phyloP scores from a whole-genome alignment of 1,140 invertebrate species.

The Pseudomyrmex sp. region DNA sequence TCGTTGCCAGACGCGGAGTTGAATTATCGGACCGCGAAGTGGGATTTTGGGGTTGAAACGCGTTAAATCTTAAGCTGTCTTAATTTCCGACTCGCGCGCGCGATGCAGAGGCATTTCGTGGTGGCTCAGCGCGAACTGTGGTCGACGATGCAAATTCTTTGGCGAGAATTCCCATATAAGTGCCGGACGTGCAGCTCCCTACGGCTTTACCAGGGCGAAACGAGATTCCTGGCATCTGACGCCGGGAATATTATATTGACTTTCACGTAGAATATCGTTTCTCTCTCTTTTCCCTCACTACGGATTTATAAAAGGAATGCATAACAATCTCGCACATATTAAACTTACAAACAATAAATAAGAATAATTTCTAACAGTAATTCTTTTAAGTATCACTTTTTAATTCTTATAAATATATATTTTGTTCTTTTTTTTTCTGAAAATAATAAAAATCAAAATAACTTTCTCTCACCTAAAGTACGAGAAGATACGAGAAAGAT shows the following conservation, averaged over 20 bases:
- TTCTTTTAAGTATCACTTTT: no score
- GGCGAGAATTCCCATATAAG: constrained; percentile 54
- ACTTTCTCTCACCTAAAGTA: no score
- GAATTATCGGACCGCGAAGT: constrained; percentile 69
- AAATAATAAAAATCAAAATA: no score
- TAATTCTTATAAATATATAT: no score
- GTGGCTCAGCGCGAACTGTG: constrained; percentile 29
- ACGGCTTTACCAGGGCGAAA: constrained; percentile 2
- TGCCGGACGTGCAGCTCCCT: constrained; percentile 9
- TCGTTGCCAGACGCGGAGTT: constrained; percentile 52
- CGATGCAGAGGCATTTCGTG: constrained; percentile 47
- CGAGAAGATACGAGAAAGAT: no score
- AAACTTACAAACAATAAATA: no score
- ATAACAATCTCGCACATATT: no score
- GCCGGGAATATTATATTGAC: not conserved
- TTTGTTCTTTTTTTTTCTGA: no score
- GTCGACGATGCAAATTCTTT: constrained; percentile 62
- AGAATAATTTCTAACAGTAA: no score
- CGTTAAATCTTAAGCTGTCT: constrained; percentile 71
- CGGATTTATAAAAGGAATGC: not conserved
- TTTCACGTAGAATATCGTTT: not conserved
- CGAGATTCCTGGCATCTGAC: constrained; percentile 39
- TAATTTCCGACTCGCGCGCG: constrained; percentile 58
- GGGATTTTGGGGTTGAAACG: constrained; percentile 61
- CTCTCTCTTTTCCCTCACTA: no score